Conservation (phyloP, 2,797 vertebrate genomes). For the Phataginus tetradactyla region DNA sequence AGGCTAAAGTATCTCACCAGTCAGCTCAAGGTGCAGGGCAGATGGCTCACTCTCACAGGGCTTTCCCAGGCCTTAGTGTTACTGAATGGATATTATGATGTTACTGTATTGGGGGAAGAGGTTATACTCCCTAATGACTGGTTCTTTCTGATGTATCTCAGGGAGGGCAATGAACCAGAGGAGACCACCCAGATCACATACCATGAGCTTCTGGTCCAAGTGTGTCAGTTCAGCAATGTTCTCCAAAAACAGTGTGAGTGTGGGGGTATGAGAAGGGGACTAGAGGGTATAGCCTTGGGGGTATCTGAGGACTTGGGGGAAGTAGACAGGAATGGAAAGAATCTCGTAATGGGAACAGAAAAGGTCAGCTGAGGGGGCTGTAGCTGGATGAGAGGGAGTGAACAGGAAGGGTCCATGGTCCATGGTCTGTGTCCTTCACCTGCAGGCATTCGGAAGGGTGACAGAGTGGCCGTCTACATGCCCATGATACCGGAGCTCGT, state of each 20-base stretch:
- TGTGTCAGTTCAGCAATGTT: constrained; percentile 96
- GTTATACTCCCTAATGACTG: constrained; percentile 30
- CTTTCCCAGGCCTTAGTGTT: background rate
- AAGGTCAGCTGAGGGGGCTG: background rate
- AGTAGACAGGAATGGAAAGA: background rate
- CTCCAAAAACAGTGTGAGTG: constrained; percentile 93
- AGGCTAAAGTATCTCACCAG: background rate
- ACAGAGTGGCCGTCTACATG: constrained; percentile 97
- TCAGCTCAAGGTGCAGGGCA: constrained; percentile 39
- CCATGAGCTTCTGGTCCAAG: constrained; percentile 92
- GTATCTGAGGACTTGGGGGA: constrained; percentile 17
- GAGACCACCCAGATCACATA: constrained; percentile 93
- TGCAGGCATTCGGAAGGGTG: constrained; percentile 95
- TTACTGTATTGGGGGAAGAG: constrained; percentile 15
- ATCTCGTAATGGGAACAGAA: constrained; percentile 18
- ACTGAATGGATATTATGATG: constrained; percentile 41
- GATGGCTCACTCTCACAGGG: background rate
- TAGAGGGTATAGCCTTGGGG: background rate
- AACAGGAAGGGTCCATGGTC: background rate
- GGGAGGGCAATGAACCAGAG: constrained; percentile 97
- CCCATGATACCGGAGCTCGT: constrained; percentile 98
- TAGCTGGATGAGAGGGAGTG: background rate
- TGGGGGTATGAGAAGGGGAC: background rate
- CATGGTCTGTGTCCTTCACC: constrained; percentile 47
- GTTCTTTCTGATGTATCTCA: constrained; percentile 80